Evolutionary conservation across 2,797 vertebrate species (phyloP).

Genomic region (Avahi laniger): DNA sequence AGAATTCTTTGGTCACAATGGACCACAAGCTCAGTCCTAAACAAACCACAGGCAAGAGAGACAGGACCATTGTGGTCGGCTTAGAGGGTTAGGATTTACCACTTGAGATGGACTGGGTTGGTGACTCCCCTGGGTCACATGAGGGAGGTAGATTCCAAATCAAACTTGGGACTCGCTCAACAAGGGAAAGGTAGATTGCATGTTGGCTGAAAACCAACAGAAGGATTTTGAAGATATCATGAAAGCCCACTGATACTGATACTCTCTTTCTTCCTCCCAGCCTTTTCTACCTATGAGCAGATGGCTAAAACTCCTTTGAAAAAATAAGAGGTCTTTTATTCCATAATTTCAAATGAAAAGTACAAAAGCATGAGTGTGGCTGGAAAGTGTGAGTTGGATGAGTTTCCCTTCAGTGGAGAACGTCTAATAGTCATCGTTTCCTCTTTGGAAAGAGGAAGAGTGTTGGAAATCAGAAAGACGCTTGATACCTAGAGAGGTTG

Average conservation of each 20-base stretch:
- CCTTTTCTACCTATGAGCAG: neutral
- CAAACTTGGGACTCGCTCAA: neutral
- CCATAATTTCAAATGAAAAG: neutral
- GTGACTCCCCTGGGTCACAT: neutral
- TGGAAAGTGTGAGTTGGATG: neutral
- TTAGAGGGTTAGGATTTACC: neutral
- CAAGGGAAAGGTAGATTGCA: neutral
- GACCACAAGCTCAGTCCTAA: neutral
- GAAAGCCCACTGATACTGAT: neutral
- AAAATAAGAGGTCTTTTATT: neutral
- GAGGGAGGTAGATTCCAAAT: neutral
- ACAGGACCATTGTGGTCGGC: neutral
- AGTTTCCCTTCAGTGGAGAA: neutral
- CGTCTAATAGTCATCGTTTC: neutral
- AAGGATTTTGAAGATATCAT: neutral
- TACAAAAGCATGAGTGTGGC: neutral
- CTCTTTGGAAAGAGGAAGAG: neutral
- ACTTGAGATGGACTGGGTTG: neutral
- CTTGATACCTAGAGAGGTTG: neutral
- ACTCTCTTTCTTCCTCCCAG: neutral
- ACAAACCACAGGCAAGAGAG: neutral
- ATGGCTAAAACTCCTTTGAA: neutral
- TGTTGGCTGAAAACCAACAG: neutral
- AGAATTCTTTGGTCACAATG: neutral
- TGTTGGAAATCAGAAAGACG: neutral